Base-by-base conservation (phyloP, 2,797 vertebrate genomes). In the Setipinna tenuifilis region DNA sequence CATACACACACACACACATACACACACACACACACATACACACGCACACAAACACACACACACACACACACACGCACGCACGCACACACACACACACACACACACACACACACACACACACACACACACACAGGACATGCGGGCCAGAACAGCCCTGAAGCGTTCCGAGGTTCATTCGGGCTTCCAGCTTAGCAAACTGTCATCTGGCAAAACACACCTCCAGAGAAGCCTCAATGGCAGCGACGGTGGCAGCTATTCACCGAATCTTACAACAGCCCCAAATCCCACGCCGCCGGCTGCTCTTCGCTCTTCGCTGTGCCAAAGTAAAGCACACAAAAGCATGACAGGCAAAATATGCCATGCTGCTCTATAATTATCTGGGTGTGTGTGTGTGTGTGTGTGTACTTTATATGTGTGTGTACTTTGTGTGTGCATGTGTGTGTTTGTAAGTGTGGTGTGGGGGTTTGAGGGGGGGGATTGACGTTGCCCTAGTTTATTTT, bases 61-160 rank as follows among this genome's bases (percentile, higher is more conserved):
- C 46, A 48, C 46, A 48, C 4, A 48, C 4, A 48, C 46, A 48
- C 4, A 48, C 4, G 46, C 10, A 48, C 46, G 46, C 46, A 48
- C 46, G 4, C 46, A 48, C 46, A 48, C 46, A 48, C 10, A 48
- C 46, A 3, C 46, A 48, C 46, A 48, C 3, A 48, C 46, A 48
- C 46, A 48, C 46, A 48, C 46, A 48, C 46, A 48, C 46, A 48
- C 46, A 48, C 46, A 48, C 46, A 48, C 46, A 48, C 46, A 48
- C 46, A 54, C 7, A 54, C 50, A 78, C 35, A 78, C 31, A 6
- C 68, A 44, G 10, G 17, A 85, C 59, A 95, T 95, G 91, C 88
- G 90, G 93, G 92, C 82, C 68, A 89, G 88, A 92, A 92, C 86
- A 89, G 90, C 88, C 86, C 62, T 86, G 14, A 54, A 54, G 50